These are phyloP conservation scores for Axea sp. DNA, from an alignment of 2,888 invertebrate genomes.

Conservation along the genomic window DNA sequence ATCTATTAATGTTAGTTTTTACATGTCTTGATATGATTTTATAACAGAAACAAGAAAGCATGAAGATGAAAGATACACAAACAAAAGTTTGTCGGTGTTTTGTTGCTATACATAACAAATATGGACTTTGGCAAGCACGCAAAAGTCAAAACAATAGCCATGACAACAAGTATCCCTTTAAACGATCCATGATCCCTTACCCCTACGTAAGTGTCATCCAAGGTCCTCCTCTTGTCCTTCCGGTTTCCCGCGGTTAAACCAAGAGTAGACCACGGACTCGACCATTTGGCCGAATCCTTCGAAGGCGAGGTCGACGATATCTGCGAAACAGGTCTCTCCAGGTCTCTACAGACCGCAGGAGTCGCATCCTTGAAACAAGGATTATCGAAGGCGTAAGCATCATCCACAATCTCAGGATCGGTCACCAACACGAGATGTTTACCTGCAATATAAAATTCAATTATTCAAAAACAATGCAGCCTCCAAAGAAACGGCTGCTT, in stretches of 20 bases:
- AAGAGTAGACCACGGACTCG: conserved; percentile 80
- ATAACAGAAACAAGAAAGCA: no score
- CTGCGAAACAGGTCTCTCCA: conserved; percentile 70
- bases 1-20: no score
- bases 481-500: no score
- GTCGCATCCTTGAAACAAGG: conserved; percentile 84
- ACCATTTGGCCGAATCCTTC: conserved; percentile 72
- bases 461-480: no score
- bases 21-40: no score
- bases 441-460: conserved; percentile 80
- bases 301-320: conserved; percentile 62
- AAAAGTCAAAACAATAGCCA: no score
- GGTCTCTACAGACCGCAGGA: conserved; percentile 76
- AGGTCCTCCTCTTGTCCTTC: conserved; percentile 81
- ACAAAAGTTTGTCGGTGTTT: no score
- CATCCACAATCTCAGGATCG: conserved; percentile 88
- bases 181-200: no score
- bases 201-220: conserved; percentile 82
- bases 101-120: no score
- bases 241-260: conserved; percentile 74
- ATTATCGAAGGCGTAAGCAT: conserved; percentile 90
- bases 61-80: no score
- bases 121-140: no score
- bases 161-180: no score
- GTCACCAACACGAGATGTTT: conserved; percentile 87